These are phyloP conservation scores for Sarcophaga subvicina DNA, from an alignment of 2,888 invertebrate species.

Conservation along the genomic window DNA sequence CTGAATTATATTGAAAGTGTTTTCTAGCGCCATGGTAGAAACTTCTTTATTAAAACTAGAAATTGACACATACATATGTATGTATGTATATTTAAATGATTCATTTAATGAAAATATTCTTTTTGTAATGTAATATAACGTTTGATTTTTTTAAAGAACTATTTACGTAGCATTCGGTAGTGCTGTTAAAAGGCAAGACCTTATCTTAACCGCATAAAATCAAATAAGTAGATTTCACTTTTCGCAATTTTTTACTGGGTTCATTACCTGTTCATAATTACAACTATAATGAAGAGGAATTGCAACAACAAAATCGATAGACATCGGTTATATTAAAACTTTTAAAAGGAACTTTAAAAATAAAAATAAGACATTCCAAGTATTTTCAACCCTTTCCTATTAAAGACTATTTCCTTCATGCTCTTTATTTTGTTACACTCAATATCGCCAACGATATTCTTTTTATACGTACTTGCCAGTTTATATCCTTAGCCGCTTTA, in stretches of 20 bases:
- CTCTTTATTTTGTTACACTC: constrained; percentile 19
- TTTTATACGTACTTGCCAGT: constrained; percentile 23
- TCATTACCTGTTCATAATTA: constrained; percentile 21
- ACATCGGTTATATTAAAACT: constrained; percentile 14
- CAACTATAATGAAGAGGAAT: constrained; percentile 26
- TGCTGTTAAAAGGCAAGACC: too few relatives aligned
- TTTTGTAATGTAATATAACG: too few relatives aligned
- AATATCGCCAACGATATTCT: not conserved
- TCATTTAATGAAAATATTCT: too few relatives aligned
- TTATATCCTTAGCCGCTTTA: constrained; percentile 42
- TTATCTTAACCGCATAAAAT: too few relatives aligned
- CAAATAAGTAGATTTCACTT: too few relatives aligned
- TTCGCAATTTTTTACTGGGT: not conserved
- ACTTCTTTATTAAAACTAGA: too few relatives aligned
- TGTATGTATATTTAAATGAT: too few relatives aligned
- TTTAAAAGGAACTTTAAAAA: not conserved
- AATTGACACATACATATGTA: too few relatives aligned
- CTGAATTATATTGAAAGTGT: too few relatives aligned
- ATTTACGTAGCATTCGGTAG: too few relatives aligned
- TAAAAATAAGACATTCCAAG: constrained; percentile 33
- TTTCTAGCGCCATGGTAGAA: too few relatives aligned
- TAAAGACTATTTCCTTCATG: constrained; percentile 2
- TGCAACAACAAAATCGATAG: constrained; percentile 3
- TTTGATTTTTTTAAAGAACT: too few relatives aligned
- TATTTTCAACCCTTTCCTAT: constrained; percentile 48